Evolutionary conservation across 2,113 vertebrate species (phyloP).

Genomic region (Psilopsiagon aymara): DNA sequence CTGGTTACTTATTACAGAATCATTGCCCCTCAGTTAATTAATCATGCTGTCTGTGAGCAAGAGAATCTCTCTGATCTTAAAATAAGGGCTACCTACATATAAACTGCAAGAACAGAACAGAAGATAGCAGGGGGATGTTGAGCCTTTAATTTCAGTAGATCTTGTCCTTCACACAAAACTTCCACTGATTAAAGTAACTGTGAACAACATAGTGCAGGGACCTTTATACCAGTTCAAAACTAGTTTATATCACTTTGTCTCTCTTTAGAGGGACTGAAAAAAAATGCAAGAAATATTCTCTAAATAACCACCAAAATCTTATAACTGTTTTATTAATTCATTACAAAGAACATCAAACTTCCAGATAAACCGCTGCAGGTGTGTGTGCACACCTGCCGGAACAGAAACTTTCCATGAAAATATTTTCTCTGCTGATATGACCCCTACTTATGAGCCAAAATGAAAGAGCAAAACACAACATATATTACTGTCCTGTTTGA

Average conservation of each 20-base stretch:
- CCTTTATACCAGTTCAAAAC: not conserved
- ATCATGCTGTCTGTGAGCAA: not conserved
- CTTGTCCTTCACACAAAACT: not conserved
- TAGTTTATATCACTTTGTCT: not conserved
- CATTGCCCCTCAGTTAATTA: not conserved
- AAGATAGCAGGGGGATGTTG: not conserved
- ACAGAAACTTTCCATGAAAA: not conserved
- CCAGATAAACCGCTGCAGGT: not conserved
- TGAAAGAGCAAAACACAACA: not conserved
- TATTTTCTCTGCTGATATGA: not conserved
- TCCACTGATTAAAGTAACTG: not conserved
- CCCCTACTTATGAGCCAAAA: not conserved
- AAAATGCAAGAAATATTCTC: not conserved
- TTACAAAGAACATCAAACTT: not conserved
- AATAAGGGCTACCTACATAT: not conserved
- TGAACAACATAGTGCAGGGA: accelerated
- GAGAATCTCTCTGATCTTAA: not conserved
- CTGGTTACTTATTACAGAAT: not conserved
- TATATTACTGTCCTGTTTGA: not conserved
- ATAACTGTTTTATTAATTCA: not conserved
- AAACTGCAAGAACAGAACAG: not conserved
- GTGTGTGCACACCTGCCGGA: not conserved
- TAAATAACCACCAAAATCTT: not conserved
- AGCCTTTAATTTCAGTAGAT: not conserved
- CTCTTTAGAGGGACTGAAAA: not conserved